phyloP scores from a whole-genome alignment of 2,113 vertebrate species.

The Rhea pennata region DNA sequence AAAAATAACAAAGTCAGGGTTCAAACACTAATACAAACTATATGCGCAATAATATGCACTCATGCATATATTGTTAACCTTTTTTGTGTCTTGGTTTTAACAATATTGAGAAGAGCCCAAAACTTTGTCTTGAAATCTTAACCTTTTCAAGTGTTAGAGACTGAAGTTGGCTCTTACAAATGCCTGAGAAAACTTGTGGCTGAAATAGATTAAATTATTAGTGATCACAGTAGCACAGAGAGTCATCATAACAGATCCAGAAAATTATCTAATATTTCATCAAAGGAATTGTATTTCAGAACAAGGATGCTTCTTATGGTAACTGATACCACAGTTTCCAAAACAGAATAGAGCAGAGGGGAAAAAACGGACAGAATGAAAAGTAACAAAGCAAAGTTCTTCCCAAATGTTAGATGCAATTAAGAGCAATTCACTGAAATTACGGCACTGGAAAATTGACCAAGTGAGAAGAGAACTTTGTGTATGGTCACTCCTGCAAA shows the following conservation, averaged over 20 bases:
- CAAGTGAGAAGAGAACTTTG: not conserved
- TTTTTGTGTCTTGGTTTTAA: not conserved
- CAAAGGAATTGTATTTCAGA: not conserved
- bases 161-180: not conserved
- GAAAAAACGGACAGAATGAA: not conserved
- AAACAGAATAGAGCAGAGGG: not conserved
- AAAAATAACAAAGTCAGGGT: not conserved
- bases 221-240: not conserved
- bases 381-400: not conserved
- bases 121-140: not conserved
- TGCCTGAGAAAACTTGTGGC: not conserved
- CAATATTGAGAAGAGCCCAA: not conserved
- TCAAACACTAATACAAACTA: not conserved
- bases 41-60: not conserved
- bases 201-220: not conserved
- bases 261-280: not conserved
- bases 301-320: not conserved
- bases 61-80: not conserved
- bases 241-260: accelerated
- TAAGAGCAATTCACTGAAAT: conserved; percentile 35
- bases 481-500: not conserved
- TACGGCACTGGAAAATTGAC: not conserved
- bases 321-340: not conserved
- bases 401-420: conserved; percentile 1
- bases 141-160: not conserved